A percentile compares a stretch with the other conserved stretches of the same genome.
phyloP scores from a whole-genome alignment of 2,797 vertebrate genomes.

The Siniperca undulata region DNA sequence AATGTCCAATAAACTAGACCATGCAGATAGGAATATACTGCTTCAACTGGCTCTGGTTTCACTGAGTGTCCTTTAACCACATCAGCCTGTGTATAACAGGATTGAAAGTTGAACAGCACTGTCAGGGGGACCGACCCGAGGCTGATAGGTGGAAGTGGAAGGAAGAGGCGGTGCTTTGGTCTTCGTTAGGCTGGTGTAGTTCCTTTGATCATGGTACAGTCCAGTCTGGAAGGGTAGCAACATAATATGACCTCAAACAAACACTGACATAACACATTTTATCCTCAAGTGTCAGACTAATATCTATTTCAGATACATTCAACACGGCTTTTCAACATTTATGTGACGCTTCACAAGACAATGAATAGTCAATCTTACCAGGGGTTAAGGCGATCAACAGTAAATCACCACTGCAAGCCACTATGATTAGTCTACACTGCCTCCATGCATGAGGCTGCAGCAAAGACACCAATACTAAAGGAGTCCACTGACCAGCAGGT shows the following conservation, averaged over 20 bases:
- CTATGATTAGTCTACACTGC: constrained; percentile 24
- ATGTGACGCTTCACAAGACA: constrained; percentile 30
- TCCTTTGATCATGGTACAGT: constrained; percentile 95
- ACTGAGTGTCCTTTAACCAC: constrained; percentile 1
- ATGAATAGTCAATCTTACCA: constrained; percentile 18
- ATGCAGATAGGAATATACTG: constrained; percentile 13
- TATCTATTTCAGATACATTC: constrained; percentile 17
- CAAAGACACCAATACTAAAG: constrained; percentile 30
- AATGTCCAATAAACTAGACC: constrained; percentile 28
- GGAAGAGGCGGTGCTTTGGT: constrained; percentile 86
- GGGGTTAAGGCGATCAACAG: constrained; percentile 11
- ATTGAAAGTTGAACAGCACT: constrained; percentile 69
- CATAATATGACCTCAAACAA: constrained; percentile 58
- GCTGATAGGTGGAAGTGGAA: constrained; percentile 82
- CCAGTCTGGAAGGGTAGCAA: constrained; percentile 87
- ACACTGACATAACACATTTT: constrained; percentile 19
- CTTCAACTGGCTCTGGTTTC: constrained; percentile 26
- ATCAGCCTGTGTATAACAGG: constrained; percentile 65
- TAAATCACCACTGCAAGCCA: constrained; percentile 39
- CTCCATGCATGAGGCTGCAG: constrained; percentile 50
- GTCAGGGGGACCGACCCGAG: constrained; percentile 81
- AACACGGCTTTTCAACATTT: constrained; percentile 3
- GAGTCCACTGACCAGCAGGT: constrained; percentile 91
- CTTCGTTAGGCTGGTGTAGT: constrained; percentile 92
- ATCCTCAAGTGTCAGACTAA: constrained; percentile 6